A percentile compares a stretch with the other conserved stretches of the same genome.
phyloP scores from a whole-genome alignment of 2,797 vertebrate species.

The Alosa sapidissima region DNA sequence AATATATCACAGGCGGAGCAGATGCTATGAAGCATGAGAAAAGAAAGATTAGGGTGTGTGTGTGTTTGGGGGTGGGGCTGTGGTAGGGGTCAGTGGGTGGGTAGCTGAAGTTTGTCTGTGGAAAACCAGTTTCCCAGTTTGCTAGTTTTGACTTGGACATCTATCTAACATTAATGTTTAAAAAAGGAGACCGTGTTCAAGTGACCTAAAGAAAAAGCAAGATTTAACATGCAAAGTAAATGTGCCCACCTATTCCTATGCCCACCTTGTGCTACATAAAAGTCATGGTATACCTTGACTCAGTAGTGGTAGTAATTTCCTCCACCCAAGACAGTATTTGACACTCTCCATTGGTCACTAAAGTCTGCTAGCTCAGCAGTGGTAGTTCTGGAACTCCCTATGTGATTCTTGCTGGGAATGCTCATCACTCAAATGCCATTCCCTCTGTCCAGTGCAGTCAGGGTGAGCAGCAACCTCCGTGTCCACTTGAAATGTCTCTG shows the following conservation, averaged over 20 bases:
- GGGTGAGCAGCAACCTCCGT: slow-evolving; percentile 16
- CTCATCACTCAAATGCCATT: background rate
- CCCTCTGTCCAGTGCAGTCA: background rate
- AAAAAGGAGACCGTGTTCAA: background rate
- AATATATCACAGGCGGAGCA: background rate
- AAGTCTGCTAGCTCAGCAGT: background rate
- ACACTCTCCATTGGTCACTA: background rate
- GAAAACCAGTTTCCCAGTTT: background rate
- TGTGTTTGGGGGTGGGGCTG: background rate
- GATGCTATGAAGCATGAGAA: background rate
- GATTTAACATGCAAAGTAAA: background rate
- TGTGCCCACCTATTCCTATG: too few species aligned
- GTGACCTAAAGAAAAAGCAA: background rate
- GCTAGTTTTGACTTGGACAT: background rate
- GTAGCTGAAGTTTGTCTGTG: background rate
- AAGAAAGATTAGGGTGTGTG: background rate
- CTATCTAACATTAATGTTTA: background rate
- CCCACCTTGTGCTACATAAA: too few species aligned
- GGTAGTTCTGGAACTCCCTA: background rate
- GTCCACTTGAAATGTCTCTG: slow-evolving; percentile 25
- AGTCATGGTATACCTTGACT: too few species aligned
- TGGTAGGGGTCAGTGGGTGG: background rate
- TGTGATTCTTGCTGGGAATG: background rate
- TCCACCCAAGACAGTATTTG: background rate
- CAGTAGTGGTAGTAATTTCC: too few species aligned